phyloP scores from a whole-genome alignment of 1,140 invertebrate species.

The Bombus affinis region DNA sequence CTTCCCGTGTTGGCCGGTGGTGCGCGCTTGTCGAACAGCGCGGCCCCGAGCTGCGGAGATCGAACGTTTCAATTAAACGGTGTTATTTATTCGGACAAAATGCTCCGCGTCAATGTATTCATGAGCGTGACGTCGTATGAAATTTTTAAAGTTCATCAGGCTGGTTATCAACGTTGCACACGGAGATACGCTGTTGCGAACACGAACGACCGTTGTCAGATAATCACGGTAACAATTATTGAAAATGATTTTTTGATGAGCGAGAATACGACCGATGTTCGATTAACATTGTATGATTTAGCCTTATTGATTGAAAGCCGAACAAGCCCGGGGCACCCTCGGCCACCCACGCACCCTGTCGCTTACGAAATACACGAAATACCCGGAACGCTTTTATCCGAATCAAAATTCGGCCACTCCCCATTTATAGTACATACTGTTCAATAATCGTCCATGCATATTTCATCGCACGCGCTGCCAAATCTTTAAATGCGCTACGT shows the following conservation, averaged over 20 bases:
- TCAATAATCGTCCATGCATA: constrained; percentile 69
- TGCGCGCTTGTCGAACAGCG: background rate
- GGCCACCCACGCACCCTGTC: background rate
- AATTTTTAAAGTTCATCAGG: background rate
- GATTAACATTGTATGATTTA: constrained; percentile 23
- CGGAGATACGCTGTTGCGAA: background rate
- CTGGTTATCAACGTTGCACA: background rate
- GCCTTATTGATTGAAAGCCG: constrained; percentile 21
- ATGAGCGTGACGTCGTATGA: background rate
- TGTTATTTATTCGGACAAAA: constrained; percentile 20
- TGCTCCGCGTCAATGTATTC: background rate
- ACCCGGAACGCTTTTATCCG: constrained; percentile 54
- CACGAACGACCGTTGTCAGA: background rate
- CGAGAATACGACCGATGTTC: background rate
- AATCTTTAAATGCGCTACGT: constrained; percentile 63
- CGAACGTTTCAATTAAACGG: constrained; percentile 41
- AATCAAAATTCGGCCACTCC: constrained; percentile 62
- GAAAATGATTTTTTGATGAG: constrained; percentile 15
- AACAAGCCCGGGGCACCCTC: background rate
- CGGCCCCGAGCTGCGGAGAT: background rate
- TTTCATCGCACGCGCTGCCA: constrained; percentile 63
- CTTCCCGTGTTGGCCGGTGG: background rate
- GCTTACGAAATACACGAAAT: constrained; percentile 17
- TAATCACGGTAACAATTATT: constrained; percentile 14
- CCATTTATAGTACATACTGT: constrained; percentile 52